Base-by-base conservation (phyloP, 1,140 invertebrate species). In the Palaemon carinicauda region DNA sequence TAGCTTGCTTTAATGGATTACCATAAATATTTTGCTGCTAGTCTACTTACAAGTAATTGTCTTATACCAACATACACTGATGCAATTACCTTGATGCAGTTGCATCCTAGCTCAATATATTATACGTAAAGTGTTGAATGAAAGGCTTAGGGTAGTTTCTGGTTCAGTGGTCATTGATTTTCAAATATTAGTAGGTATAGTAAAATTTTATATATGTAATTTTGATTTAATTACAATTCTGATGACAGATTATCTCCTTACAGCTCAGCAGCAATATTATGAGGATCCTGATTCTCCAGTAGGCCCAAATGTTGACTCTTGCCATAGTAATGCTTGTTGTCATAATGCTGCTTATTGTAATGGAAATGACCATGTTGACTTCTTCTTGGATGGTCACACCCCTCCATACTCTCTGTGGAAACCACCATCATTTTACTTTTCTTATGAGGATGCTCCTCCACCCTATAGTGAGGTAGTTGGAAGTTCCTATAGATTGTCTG, bases 401-500 rank as follows among this genome's bases (percentile, higher is more conserved):
- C 88, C 88, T 21, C 82, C 88, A 29, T 89, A 89, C 71, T 78
- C 81, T 17, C 33, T 85, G 5, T 89, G 88, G 88, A 89, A 89
- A 65, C 83, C 88, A 21, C 82, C 88, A 12, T 80, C 82, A 19
- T 87, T 82, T 79, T 87, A 87, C 51, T 87, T 82, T n/a, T 74
- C 79, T 15, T 80, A 84, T 83, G 82, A 82, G 29, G 88, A 89
- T 82, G 88, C 88, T 65, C 88, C 88, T 29, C 88, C 88, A 83
- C 88, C 88, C 4, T 89, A 89, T 80, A 89, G 88, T 75, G 88
- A 89, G 80, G 88, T 87, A 17, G 80, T 89, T 17, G 54, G 31
- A n/a, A 87, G 51, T 29, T 77, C 79, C n/a, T 69, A 69, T 24
- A 77, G 80, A 52, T 19, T 81, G 31, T 33, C 69, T 29, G 80